Conservation (phyloP, 2,888 invertebrate genomes). For the Lasioglossum lativentre region DNA sequence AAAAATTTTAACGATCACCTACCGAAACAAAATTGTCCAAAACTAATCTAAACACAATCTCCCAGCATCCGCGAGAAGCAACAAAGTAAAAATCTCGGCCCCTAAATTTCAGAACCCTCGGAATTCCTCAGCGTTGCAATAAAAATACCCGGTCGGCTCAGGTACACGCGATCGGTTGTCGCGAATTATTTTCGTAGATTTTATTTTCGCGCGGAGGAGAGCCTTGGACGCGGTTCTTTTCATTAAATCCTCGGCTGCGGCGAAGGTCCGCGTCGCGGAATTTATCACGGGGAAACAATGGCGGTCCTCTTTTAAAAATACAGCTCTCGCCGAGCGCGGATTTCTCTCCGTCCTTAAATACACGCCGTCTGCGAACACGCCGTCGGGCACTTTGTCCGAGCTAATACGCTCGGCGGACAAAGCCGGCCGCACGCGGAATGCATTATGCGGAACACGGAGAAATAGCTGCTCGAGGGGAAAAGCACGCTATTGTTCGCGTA, state of each 20-base stretch:
- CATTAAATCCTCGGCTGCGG: constrained; percentile 15
- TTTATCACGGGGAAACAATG: constrained; percentile 47
- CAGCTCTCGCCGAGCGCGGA: background rate
- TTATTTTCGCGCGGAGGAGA: constrained; percentile 33
- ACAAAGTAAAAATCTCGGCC: background rate
- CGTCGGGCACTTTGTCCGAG: constrained; percentile 66
- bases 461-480: constrained; percentile 23
- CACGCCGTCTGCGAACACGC: constrained; percentile 46
- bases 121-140: background rate
- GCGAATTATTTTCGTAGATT: constrained; percentile 27
- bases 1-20: too few relatives aligned
- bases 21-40: background rate
- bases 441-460: constrained; percentile 56
- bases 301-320: constrained; percentile 48
- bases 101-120: background rate
- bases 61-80: background rate
- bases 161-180: background rate
- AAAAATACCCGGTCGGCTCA: background rate
- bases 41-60: background rate
- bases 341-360: constrained; percentile 37
- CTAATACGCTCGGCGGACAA: constrained; percentile 57
- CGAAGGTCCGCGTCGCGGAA: background rate
- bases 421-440: constrained; percentile 38
- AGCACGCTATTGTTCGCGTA: constrained; percentile 33
- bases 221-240: constrained; percentile 23